Base-by-base conservation (phyloP, 2,113 vertebrate species). In the Cacatua alba region DNA sequence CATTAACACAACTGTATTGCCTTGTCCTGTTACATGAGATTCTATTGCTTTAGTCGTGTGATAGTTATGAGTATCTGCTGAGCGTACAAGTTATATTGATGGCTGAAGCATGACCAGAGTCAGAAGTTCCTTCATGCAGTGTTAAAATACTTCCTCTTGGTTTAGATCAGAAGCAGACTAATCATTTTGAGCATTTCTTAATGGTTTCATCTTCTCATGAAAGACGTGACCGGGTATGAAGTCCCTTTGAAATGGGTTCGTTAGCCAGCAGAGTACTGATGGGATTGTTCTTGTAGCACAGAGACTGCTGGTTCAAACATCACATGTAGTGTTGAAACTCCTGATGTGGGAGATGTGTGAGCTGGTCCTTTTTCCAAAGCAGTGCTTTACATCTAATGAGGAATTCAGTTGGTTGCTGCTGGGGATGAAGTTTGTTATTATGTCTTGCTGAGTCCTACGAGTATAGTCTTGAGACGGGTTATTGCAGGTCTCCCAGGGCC, bases 301-400 rank as follows among this genome's bases (percentile, higher is more conserved):
- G 51, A 6, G 13, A 2, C 41, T 44, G 67, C 57, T 49, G 31
- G 31, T 53, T 10, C 39, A 57, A 43, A 8, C 9, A 2, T 4
- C 0, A 17, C 5, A 2, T 19, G 0, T 3, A 1, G 39, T 2
- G 0, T 6, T n/a, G 48, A 3, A 29, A 39, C 31, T 13, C 12
- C 16, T 20, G 2, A 1, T 1, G 7, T 1, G 19, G 3, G 62
- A 75, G 37, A 48, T 23, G 28, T 57, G 65, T 3, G 25, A 51
- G 25, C 17, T 11, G 41, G 5, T 18, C 24, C 23, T 67, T 64
- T 53, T 60, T 39, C 18, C 24, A 10, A 48, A 65, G 5, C 1
- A 29, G 4, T 13, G 24, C 62, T 35, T 59, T 18, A 78, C 4
- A 63, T 29, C n/a, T 70, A 1, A 19, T 13, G 41, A 29, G 52